Conservation (phyloP, 1,140 invertebrate species). For the Antheraea mylitta region DNA sequence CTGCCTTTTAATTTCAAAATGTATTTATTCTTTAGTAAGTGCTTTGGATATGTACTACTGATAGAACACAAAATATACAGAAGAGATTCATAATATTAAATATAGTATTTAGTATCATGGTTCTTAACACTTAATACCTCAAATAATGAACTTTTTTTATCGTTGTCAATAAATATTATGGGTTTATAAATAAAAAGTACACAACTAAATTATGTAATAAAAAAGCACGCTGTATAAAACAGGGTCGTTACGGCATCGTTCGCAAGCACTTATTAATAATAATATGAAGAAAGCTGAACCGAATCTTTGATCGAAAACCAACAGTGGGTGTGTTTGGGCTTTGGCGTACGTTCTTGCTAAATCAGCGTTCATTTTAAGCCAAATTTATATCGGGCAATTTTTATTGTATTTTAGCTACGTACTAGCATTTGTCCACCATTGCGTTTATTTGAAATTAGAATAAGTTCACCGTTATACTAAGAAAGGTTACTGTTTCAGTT, state of each 20-base stretch:
- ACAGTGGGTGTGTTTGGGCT: constrained; percentile 60
- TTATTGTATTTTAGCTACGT: not conserved
- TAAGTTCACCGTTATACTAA: too few relatives aligned
- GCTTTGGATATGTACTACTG: too few relatives aligned
- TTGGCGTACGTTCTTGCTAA: constrained; percentile 29
- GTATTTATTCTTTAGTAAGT: too few relatives aligned
- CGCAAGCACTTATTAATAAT: constrained; percentile 72
- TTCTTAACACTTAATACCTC: too few relatives aligned
- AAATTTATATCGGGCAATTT: not conserved
- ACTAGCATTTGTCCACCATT: not conserved
- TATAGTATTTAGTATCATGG: too few relatives aligned
- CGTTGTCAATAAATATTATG: too few relatives aligned
- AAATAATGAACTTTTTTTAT: too few relatives aligned
- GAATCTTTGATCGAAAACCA: constrained; percentile 72
- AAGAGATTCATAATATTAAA: too few relatives aligned
- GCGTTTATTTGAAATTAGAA: too few relatives aligned
- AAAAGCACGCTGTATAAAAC: constrained; percentile 42
- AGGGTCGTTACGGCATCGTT: constrained; percentile 49
- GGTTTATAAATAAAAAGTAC: not conserved
- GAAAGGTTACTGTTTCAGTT: not conserved
- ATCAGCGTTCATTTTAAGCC: not conserved
- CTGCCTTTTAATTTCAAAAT: too few relatives aligned
- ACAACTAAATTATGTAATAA: not conserved
- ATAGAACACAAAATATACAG: too few relatives aligned
- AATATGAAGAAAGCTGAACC: constrained; percentile 67